Percentiles rank a stretch among this genome's conserved stretches.
phyloP scores from a whole-genome alignment of 2,797 vertebrate genomes.

The Spondyliosoma cantharus region DNA sequence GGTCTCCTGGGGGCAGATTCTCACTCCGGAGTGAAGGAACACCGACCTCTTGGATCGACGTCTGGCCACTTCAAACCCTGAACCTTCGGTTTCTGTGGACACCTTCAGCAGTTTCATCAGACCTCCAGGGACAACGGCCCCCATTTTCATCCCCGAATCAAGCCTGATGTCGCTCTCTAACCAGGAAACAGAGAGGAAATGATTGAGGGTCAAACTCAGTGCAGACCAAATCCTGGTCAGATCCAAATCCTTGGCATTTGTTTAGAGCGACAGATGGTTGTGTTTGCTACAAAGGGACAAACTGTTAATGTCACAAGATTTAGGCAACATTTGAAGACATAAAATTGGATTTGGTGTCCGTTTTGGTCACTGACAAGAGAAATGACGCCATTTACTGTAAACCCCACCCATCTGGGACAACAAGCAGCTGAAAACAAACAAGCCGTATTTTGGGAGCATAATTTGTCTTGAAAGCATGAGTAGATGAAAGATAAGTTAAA shows the following conservation, averaged over 20 bases:
- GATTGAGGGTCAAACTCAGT: background rate
- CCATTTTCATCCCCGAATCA: constrained; percentile 63
- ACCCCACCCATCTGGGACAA: constrained; percentile 7
- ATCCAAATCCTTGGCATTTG: constrained; percentile 13
- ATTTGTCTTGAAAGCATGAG: background rate
- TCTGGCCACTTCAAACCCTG: constrained; percentile 81
- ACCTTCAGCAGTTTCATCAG: constrained; percentile 76
- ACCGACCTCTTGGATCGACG: constrained; percentile 88
- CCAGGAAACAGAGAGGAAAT: constrained; percentile 28
- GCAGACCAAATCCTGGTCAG: constrained; percentile 3
- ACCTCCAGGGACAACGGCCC: constrained; percentile 50
- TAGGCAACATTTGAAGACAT: constrained; percentile 32
- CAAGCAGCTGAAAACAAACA: constrained; percentile 26
- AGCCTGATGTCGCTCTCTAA: constrained; percentile 64
- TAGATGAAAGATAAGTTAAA: background rate
- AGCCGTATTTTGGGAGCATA: background rate
- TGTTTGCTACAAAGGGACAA: constrained; percentile 34
- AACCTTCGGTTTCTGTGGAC: constrained; percentile 64
- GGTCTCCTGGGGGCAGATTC: constrained; percentile 91
- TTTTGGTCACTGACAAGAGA: constrained; percentile 4
- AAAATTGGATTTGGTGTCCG: constrained; percentile 21
- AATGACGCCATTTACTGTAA: background rate
- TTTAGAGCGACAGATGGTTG: constrained; percentile 30
- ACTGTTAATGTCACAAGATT: constrained; percentile 11
- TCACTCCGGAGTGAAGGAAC: constrained; percentile 87